Conservation (phyloP, 2,888 invertebrate genomes). For the Calameuta filiformis region DNA sequence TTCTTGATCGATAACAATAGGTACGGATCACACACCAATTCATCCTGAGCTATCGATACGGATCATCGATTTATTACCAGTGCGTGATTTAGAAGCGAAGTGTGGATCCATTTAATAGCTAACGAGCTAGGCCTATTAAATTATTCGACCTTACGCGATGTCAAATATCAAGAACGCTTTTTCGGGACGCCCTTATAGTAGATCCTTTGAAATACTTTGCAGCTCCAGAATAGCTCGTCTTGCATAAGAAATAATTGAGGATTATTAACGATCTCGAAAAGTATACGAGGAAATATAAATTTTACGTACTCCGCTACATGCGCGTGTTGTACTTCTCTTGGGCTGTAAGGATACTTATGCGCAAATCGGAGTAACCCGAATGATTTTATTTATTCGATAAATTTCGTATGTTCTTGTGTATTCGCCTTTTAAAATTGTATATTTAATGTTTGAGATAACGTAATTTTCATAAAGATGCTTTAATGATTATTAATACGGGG, state of each 20-base stretch:
- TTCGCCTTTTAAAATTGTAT: not conserved
- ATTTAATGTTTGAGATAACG: no score
- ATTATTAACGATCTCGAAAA: not conserved
- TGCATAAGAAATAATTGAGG: not conserved
- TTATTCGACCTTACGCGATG: not conserved
- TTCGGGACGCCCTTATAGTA: not conserved
- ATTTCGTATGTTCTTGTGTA: not conserved
- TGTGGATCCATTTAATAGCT: not conserved
- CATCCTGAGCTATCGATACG: not conserved
- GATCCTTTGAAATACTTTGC: not conserved
- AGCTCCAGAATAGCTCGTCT: not conserved
- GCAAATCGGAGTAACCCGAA: not conserved
- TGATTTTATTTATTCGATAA: not conserved
- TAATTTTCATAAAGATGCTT: no score
- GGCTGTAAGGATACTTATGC: not conserved
- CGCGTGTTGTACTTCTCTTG: not conserved
- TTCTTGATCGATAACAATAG: not conserved
- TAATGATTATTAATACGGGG: no score
- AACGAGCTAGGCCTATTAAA: not conserved
- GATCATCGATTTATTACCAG: not conserved
- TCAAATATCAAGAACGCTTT: not conserved
- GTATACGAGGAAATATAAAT: not conserved
- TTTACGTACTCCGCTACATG: not conserved
- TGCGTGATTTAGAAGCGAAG: not conserved
- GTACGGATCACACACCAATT: not conserved